Conservation (phyloP, 2,113 vertebrate species). For the Saimiri boliviensis region DNA sequence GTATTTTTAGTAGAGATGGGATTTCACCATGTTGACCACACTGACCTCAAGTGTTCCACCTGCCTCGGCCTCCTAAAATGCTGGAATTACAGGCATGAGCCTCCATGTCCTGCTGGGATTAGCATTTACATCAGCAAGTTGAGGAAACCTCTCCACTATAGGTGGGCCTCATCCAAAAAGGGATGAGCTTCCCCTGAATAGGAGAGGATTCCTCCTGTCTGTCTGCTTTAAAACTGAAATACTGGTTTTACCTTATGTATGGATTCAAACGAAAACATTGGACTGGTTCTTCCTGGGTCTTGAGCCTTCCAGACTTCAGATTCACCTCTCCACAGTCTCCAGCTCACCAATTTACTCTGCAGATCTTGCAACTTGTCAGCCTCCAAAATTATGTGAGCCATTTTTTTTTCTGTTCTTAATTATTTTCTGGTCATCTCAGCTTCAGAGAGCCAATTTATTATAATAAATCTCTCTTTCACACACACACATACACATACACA, state of each 20-base stretch:
- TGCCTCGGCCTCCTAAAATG: too few species aligned
- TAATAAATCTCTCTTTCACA: background rate
- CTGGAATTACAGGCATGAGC: too few species aligned
- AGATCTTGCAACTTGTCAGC: background rate
- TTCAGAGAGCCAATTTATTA: background rate
- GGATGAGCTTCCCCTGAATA: background rate
- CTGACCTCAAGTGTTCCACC: too few species aligned
- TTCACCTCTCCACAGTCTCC: background rate
- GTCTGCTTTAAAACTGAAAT: background rate
- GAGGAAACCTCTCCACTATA: background rate
- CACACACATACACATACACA: too few species aligned
- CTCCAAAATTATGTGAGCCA: background rate
- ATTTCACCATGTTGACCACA: too few species aligned
- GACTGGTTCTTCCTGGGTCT: background rate
- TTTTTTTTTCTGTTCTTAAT: too few species aligned
- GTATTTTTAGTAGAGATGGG: too few species aligned
- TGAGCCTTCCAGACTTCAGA: background rate
- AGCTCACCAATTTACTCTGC: background rate
- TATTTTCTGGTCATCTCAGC: too few species aligned
- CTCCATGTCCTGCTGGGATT: accelerated
- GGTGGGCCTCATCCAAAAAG: background rate
- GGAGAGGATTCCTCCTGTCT: background rate
- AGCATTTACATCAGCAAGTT: background rate
- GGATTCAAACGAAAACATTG: background rate
- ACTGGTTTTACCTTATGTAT: background rate